These are phyloP conservation scores for Drosophila longiperda DNA, from an alignment of 2,888 invertebrate species.

Conservation along the genomic window DNA sequence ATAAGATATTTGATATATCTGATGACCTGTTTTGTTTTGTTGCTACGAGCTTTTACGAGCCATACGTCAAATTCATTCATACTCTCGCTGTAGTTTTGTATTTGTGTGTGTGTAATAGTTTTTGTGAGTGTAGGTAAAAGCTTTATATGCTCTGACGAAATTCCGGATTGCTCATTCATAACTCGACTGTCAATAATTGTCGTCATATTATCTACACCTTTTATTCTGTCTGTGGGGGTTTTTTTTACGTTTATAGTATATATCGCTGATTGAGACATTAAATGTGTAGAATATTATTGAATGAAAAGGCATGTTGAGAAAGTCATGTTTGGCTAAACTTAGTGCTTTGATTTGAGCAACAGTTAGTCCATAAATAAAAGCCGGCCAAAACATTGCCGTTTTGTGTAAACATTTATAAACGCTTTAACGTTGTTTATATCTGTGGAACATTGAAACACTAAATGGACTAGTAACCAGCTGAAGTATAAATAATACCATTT, in stretches of 20 bases:
- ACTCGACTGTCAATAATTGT: constrained; percentile 14
- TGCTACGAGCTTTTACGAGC: constrained; percentile 46
- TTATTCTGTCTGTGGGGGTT: neutral
- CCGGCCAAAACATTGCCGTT: neutral
- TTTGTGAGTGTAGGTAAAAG: constrained; percentile 1
- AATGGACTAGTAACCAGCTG: neutral
- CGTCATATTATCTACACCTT: constrained; percentile 1
- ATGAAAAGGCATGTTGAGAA: neutral
- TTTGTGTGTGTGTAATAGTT: neutral
- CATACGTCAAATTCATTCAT: constrained; percentile 64
- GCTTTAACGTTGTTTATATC: neutral
- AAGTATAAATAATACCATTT: neutral
- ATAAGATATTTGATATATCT: constrained; percentile 13
- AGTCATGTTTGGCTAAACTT: neutral
- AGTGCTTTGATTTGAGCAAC: neutral
- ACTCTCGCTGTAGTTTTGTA: constrained; percentile 18
- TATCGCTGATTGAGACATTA: neutral
- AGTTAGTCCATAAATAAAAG: neutral
- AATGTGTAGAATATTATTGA: neutral
- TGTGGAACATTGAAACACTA: neutral
- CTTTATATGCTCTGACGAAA: constrained; percentile 39
- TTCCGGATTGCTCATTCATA: constrained; percentile 61
- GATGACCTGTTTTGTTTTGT: constrained; percentile 37
- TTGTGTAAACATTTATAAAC: neutral
- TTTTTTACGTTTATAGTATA: constrained; percentile 3